These are phyloP conservation scores for Orius insidiosus DNA, from an alignment of 1,140 invertebrate species.

Conservation along the genomic window DNA sequence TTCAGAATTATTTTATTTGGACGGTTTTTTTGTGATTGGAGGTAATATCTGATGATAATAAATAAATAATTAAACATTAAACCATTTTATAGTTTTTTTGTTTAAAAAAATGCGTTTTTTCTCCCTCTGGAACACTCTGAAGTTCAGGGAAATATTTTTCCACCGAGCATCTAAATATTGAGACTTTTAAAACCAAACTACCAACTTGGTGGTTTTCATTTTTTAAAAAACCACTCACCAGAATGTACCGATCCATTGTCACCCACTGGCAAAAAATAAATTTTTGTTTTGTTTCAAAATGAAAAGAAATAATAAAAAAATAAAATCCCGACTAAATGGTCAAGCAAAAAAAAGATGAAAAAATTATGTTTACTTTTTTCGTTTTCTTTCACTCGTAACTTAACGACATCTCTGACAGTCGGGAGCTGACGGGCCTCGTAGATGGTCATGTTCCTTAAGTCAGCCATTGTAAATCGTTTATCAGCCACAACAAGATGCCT, in stretches of 20 bases:
- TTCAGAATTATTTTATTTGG: too few relatives aligned
- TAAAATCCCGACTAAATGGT: background rate
- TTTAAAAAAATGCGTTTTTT: too few relatives aligned
- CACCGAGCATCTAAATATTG: too few relatives aligned
- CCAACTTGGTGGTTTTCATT: too few relatives aligned
- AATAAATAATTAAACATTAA: too few relatives aligned
- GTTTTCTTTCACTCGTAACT: constrained; percentile 49
- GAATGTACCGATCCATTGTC: constrained; percentile 5
- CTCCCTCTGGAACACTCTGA: too few relatives aligned
- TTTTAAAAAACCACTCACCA: constrained; percentile 13
- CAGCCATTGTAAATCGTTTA: constrained; percentile 54
- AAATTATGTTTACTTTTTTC: constrained; percentile 46
- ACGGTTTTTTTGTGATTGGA: too few relatives aligned
- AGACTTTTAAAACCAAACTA: too few relatives aligned
- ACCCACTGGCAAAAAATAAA: constrained; percentile 11
- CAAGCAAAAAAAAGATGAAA: background rate
- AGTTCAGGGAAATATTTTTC: too few relatives aligned
- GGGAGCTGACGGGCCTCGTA: constrained; percentile 35
- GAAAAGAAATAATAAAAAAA: background rate
- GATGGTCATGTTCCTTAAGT: constrained; percentile 45
- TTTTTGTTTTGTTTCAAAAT: background rate
- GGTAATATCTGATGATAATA: too few relatives aligned
- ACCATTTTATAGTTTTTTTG: too few relatives aligned
- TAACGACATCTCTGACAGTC: constrained; percentile 47
- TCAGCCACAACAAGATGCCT: constrained; percentile 59